Conservation (phyloP, 64 coral and sea anemone species). For the Anthopleura sola region DNA sequence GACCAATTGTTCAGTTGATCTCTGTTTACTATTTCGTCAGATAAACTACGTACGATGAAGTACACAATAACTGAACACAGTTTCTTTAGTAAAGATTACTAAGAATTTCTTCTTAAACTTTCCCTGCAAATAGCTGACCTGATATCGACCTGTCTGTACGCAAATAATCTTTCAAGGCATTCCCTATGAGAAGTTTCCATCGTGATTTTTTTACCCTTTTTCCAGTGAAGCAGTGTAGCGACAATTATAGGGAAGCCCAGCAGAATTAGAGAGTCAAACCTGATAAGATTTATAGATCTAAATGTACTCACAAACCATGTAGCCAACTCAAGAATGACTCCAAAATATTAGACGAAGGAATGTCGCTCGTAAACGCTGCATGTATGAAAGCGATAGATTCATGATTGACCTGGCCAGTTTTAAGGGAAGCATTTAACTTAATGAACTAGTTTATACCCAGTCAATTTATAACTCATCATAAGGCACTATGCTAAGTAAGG, state of each 20-base stretch:
- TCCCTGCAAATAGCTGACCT: not conserved
- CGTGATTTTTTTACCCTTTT: not conserved
- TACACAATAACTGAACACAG: too few relatives aligned
- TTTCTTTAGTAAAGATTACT: too few relatives aligned
- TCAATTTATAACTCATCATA: constrained; percentile 6
- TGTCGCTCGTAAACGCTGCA: not conserved
- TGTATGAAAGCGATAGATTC: not conserved
- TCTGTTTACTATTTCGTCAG: too few relatives aligned
- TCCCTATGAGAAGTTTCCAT: not conserved
- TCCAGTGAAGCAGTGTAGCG: not conserved
- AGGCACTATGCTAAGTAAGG: not conserved
- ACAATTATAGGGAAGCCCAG: not conserved
- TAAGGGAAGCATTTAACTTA: not conserved
- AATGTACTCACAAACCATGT: not conserved
- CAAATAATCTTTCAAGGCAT: not conserved
- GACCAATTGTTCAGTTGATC: too few relatives aligned
- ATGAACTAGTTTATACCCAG: not conserved
- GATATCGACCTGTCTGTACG: not conserved
- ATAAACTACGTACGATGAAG: too few relatives aligned
- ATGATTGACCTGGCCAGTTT: not conserved
- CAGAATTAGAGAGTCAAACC: not conserved
- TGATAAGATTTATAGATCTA: not conserved
- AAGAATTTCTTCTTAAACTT: too few relatives aligned
- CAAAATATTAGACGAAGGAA: not conserved
- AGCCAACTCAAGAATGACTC: not conserved